phyloP scores from a whole-genome alignment of 92 coral and sea anemone species.

The Phenganax marumi region DNA sequence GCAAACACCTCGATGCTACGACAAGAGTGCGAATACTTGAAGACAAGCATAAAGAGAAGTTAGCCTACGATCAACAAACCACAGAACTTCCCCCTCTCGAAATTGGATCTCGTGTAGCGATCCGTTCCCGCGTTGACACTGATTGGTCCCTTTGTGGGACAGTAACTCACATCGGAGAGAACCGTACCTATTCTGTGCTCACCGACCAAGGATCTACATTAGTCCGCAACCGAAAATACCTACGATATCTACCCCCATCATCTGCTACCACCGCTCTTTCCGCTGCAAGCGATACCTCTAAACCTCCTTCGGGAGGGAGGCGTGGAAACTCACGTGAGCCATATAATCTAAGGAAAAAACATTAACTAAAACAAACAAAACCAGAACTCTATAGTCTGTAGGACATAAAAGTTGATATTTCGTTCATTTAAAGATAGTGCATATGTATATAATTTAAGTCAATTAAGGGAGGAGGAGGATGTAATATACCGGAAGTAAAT shows the following conservation, averaged over 20 bases:
- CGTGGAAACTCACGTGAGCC: too few species aligned
- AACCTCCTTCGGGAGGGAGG: too few species aligned
- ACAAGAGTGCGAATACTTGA: conserved; percentile 32
- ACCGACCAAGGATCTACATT: conserved; percentile 13
- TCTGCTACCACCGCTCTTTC: background rate
- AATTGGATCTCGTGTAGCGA: conserved; percentile 31
- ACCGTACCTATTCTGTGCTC: background rate
- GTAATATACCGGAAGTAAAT: too few species aligned
- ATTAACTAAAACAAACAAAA: too few species aligned
- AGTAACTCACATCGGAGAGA: conserved; percentile 1
- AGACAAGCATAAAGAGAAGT: conserved; percentile 26
- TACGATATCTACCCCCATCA: background rate
- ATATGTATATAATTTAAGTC: too few species aligned
- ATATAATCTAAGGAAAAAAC: too few species aligned
- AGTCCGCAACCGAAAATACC: background rate
- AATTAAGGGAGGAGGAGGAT: too few species aligned
- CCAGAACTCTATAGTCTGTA: too few species aligned
- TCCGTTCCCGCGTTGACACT: conserved; percentile 37
- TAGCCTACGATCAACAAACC: conserved; percentile 29
- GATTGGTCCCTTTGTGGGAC: conserved; percentile 43
- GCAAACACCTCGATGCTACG: background rate
- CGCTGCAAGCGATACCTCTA: too few species aligned
- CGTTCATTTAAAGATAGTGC: too few species aligned
- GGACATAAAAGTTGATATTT: too few species aligned
- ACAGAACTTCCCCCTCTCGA: background rate